Base-by-base conservation (phyloP, 1,140 invertebrate genomes). In the Stratiolaelaps scimitus region DNA sequence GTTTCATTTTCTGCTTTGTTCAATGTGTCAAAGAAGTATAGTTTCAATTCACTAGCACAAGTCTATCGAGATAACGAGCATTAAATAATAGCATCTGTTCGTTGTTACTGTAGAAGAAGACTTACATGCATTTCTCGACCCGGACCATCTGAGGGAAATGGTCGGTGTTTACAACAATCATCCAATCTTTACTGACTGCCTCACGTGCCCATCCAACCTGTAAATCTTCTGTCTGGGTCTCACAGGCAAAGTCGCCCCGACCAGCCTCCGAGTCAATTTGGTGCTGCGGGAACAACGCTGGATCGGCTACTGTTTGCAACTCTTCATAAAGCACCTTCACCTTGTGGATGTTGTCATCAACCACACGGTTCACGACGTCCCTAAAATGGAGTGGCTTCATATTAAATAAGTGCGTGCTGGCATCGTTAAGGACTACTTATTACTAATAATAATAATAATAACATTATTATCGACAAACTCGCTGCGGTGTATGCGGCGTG, bases 161-260 rank as follows among this genome's bases (percentile, higher is more conserved):
- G 26, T 75, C 72, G 0, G 75, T 77, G 68, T 78, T 78, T n/a
- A 78, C 70, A 43, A 78, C 72, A 13, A 77, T 71, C 60, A 77
- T 73, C 77, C 77, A 78, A 66, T 76, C 73, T 5, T 74, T 74
- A 40, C 72, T 73, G 65, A 75, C 70, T 43, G 69, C 71, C 23
- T 78, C 77, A 64, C 75, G 73, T 1, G 76, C 77, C 77, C 77
- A 78, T 64, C 77, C 77, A 7, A 76, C 76, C 64, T 75, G 71
- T 43, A 78, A 69, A 46, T 73, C 73, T 19, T 73, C 71, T 2
- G 76, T 75, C 23, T 75, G 70, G 10, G 76, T 76, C 65, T 78
- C 76, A 66, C 77, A 78, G 20, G 76, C 75, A 66, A 78, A 78
- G 65, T 75, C 72, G 1, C 76, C 76, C 66, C 73, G 72, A 29